These are phyloP conservation scores for Bryconaethiops microstoma DNA, from an alignment of 2,797 vertebrate genomes.

Conservation along the genomic window DNA sequence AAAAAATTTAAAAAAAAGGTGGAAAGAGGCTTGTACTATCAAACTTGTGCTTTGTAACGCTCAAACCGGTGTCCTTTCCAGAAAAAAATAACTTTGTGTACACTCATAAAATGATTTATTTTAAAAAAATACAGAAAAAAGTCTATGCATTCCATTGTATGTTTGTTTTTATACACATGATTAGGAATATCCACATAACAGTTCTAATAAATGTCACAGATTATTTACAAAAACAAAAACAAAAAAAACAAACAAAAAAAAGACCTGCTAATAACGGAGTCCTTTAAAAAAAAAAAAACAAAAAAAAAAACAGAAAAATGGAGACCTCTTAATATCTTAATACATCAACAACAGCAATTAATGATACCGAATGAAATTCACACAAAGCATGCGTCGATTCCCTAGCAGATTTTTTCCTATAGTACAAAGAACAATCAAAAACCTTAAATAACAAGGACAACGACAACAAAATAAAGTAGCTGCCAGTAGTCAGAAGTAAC, in stretches of 20 bases:
- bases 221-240: slow-evolving; percentile 59
- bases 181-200: slow-evolving; percentile 60
- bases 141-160: slow-evolving; percentile 80
- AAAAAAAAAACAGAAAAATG: slow-evolving; percentile 46
- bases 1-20: no score
- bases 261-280: slow-evolving; percentile 44
- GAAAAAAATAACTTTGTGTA: slow-evolving; percentile 32
- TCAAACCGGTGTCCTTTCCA: background rate
- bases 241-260: slow-evolving; percentile 45
- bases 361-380: slow-evolving; percentile 45
- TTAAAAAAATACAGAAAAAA: slow-evolving; percentile 84
- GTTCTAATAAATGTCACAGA: slow-evolving; percentile 52
- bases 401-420: slow-evolving; percentile 57
- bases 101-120: slow-evolving; percentile 90
- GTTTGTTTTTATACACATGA: slow-evolving; percentile 56
- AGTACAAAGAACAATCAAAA: slow-evolving; percentile 59
- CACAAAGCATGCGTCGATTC: slow-evolving; percentile 62
- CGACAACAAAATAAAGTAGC: slow-evolving; percentile 35
- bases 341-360: slow-evolving; percentile 60
- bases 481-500: slow-evolving; percentile 51
- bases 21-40: background rate
- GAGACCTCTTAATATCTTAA: slow-evolving; percentile 33
- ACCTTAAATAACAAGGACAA: slow-evolving; percentile 31
- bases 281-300: slow-evolving; percentile 50
- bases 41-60: background rate